Conservation (phyloP, 2,113 vertebrate species). For the Phainopepla nitens region DNA sequence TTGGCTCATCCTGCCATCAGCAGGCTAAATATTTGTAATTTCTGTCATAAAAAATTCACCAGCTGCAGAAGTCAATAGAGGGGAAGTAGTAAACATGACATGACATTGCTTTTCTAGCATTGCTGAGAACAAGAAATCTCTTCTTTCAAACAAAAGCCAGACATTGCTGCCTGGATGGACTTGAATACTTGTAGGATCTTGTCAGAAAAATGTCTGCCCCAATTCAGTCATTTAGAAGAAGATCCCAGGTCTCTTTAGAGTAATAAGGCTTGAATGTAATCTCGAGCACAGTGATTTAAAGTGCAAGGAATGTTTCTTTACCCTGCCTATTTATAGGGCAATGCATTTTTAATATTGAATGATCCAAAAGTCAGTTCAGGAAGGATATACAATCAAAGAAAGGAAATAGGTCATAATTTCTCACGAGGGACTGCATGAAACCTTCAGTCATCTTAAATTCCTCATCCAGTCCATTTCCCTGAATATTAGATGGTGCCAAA, state of each 20-base stretch:
- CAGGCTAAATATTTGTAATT: constrained; percentile 74
- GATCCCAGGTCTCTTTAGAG: constrained; percentile 42
- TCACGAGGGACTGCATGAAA: constrained; percentile 23
- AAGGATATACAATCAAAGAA: constrained; percentile 50
- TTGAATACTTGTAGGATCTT: constrained; percentile 46
- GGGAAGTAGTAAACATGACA: constrained; percentile 68
- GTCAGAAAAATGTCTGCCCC: constrained; percentile 38
- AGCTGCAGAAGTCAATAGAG: constrained; percentile 70
- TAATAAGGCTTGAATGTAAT: constrained; percentile 47
- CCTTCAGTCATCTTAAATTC: constrained; percentile 8
- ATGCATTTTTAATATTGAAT: constrained; percentile 62
- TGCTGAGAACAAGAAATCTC: constrained; percentile 49
- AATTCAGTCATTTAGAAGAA: constrained; percentile 50
- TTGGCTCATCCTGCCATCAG: constrained; percentile 69
- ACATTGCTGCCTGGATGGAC: constrained; percentile 51
- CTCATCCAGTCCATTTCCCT: neutral
- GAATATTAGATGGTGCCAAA: neutral
- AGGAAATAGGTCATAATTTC: constrained; percentile 60
- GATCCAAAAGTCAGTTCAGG: constrained; percentile 41
- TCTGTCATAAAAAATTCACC: constrained; percentile 68
- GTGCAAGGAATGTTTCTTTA: constrained; percentile 27
- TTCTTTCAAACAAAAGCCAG: constrained; percentile 42
- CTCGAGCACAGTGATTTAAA: neutral
- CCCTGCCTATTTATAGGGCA: constrained; percentile 37
- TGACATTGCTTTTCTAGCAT: constrained; percentile 53